phyloP scores from a whole-genome alignment of 2,888 invertebrate genomes.

The Dysmachus trigonus region DNA sequence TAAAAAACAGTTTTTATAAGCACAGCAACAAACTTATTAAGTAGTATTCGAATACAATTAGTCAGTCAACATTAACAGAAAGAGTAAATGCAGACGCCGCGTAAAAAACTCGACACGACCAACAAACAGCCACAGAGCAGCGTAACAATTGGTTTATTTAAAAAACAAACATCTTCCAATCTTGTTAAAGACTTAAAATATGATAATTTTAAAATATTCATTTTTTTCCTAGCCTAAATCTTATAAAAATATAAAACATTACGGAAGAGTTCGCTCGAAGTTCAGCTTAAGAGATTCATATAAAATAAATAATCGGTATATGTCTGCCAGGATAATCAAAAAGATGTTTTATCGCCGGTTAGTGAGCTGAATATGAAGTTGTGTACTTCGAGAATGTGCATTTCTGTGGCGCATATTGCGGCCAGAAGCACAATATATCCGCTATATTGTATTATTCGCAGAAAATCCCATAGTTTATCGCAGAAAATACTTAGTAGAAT shows the following conservation, averaged over 20 bases:
- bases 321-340: constrained; percentile 57
- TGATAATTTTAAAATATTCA: background rate
- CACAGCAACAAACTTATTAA: background rate
- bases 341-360: constrained; percentile 62
- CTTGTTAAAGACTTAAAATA: background rate
- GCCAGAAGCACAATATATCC: constrained; percentile 76
- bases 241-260: constrained; percentile 31
- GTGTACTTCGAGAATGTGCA: constrained; percentile 72
- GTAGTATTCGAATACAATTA: constrained; percentile 10
- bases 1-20: background rate
- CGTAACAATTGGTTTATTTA: background rate
- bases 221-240: background rate
- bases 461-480: constrained; percentile 82
- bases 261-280: background rate
- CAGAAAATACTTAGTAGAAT: constrained; percentile 80
- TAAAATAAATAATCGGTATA: background rate
- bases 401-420: constrained; percentile 76
- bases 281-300: background rate
- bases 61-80: constrained; percentile 27
- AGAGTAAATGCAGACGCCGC: background rate
- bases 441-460: constrained; percentile 74
- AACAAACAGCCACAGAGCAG: background rate
- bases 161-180: background rate
- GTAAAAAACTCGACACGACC: background rate
- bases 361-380: constrained; percentile 67